Base-by-base conservation (phyloP, 92 coral and sea anemone genomes). In the Siderastrea radians region DNA sequence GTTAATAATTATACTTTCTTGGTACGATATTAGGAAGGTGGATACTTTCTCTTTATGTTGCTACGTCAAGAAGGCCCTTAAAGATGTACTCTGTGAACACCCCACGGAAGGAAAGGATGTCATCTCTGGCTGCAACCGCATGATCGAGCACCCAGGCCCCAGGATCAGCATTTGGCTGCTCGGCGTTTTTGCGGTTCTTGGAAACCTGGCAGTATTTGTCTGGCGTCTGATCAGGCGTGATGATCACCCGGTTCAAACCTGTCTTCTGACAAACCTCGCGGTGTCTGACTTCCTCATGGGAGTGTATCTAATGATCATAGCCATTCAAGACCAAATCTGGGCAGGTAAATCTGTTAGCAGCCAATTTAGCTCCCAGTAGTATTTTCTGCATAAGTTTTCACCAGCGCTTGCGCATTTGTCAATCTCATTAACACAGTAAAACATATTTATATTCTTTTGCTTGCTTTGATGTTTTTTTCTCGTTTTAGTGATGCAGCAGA, bases 241-340 rank as follows among this genome's bases (percentile, higher is more conserved):
- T 67, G 84, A 84, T 6, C 91, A 90, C 44, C 88, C 77, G 61
- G 91, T 93, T 38, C 90, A 93, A 46, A 90, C 93, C 63, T 90
- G 92, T 67, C 86, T 93, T 46, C 84, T 90, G 58, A 90, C 96
- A 19, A 90, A 90, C 66, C 94, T 93, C 5, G 95, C 95, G 16
- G 77, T 86, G 19, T 47, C 83, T 62, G 83, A 78, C 57, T 89
- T 90, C 82, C 73, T 90, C 16, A 90, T 90, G 93, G 93, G 93
- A 51, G 54, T 90, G 3, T 93, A 93, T 55, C 75, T 93, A 66
- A 58, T 93, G 83, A 93, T 91, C 2, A 79, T 93, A 6, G 96
- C 96, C 15, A 51, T 75, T 59, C 84, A 90, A 68, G 96, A 93
- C 59, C 75, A 66, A 11, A 76, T 44, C 4, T 84, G 80, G 89